Conservation (phyloP, 2,888 invertebrate species). For the Drosophila yooni region DNA sequence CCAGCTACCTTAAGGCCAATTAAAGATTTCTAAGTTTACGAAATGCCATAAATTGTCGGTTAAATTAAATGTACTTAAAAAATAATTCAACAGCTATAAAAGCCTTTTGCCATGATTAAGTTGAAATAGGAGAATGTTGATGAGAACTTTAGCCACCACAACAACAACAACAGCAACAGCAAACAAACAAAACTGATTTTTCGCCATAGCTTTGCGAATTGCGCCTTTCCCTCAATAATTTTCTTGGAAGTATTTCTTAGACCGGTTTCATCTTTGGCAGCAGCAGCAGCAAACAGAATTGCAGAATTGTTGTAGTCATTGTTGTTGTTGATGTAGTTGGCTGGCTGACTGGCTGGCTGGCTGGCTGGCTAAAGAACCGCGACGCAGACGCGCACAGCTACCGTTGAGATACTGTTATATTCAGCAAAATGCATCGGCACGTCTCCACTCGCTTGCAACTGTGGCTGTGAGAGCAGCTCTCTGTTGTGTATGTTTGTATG, state of each 20-base stretch:
- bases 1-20: neutral
- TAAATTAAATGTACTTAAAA: conserved; percentile 23
- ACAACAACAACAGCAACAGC: conserved; percentile 28
- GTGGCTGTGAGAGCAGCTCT: conserved; percentile 33
- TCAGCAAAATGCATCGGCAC: conserved; percentile 70
- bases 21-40: neutral
- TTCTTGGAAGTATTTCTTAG: conserved; percentile 81
- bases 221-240: conserved; percentile 83
- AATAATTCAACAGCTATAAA: conserved; percentile 34
- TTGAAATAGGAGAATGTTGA: conserved; percentile 56
- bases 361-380: conserved; percentile 63
- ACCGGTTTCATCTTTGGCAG: conserved; percentile 74
- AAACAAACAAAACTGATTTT: conserved; percentile 51
- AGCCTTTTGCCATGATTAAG: conserved; percentile 38
- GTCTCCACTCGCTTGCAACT: conserved; percentile 48
- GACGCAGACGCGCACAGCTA: conserved; percentile 54
- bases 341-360: neutral
- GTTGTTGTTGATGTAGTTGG: conserved; percentile 32
- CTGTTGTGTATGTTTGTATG: conserved; percentile 7
- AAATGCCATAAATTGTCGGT: conserved; percentile 27
- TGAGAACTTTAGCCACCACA: conserved; percentile 47
- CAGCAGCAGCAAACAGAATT: conserved; percentile 23
- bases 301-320: conserved; percentile 44
- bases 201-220: conserved; percentile 38
- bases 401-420: conserved; percentile 74